Evolutionary conservation across 2,888 invertebrate species (phyloP).

Genomic region (Noctua fimbriata): DNA sequence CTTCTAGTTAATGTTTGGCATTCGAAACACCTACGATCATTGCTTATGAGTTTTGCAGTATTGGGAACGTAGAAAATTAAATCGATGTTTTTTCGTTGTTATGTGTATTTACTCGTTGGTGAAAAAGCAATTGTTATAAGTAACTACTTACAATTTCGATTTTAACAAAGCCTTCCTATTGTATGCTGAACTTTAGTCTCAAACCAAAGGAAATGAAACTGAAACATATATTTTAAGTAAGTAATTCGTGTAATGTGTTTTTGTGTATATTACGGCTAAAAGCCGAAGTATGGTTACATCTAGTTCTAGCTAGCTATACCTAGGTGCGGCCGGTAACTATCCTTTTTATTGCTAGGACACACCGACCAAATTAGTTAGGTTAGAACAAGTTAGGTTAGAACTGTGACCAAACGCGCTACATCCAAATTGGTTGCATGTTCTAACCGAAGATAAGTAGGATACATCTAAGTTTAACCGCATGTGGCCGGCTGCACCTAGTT

Average conservation of each 20-base stretch:
- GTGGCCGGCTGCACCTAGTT: no score
- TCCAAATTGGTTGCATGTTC: no score
- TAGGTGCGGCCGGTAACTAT: no score
- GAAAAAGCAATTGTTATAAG: background rate
- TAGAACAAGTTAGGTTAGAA: no score
- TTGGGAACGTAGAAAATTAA: constrained; percentile 12
- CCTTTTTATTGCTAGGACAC: no score
- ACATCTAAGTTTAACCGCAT: no score
- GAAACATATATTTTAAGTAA: background rate
- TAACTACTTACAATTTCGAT: background rate
- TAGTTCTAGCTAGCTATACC: no score
- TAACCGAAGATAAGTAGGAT: no score
- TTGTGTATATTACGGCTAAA: no score
- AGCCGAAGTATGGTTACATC: no score
- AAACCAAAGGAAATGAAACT: background rate
- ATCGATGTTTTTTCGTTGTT: background rate
- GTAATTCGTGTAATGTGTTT: background rate
- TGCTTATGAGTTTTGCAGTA: constrained; percentile 22
- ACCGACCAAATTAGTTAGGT: no score
- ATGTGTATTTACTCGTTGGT: background rate
- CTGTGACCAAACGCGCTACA: no score
- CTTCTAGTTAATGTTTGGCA: constrained; percentile 54
- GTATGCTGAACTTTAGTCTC: background rate
- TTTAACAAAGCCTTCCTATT: background rate
- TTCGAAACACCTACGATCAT: constrained; percentile 35